phyloP scores from a whole-genome alignment of 2,797 vertebrate genomes.

The Gambusia yucatana region DNA sequence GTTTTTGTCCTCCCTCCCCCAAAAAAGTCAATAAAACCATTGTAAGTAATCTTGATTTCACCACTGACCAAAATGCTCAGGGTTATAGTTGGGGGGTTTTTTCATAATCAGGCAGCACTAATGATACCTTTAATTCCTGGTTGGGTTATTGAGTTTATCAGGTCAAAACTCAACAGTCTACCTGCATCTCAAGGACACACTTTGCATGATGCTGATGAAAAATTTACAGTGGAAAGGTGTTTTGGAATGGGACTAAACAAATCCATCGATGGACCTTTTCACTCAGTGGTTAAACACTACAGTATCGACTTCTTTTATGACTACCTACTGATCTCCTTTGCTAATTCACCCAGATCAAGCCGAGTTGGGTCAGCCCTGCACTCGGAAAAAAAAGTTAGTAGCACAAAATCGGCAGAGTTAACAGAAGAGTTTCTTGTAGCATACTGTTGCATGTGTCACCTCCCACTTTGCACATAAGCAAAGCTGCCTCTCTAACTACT shows the following conservation, averaged over 20 bases:
- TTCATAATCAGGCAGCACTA: background rate
- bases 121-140: background rate
- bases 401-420: background rate
- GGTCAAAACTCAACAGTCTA: background rate
- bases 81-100: background rate
- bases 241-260: background rate
- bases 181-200: background rate
- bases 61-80: background rate
- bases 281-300: background rate
- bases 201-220: background rate
- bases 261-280: background rate
- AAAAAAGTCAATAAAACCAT: background rate
- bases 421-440: background rate
- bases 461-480: constrained; percentile 3
- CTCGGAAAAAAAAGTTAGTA: background rate
- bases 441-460: constrained; percentile 3
- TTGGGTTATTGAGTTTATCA: background rate
- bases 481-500: background rate
- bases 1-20: background rate
- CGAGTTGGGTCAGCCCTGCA: background rate
- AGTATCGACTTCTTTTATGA: background rate
- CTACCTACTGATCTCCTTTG: background rate
- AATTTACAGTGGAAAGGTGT: background rate
- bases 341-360: background rate
- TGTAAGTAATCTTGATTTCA: background rate